These are phyloP conservation scores for Drosophila pseudotalamancana DNA, from an alignment of 2,888 invertebrate species.

Conservation along the genomic window DNA sequence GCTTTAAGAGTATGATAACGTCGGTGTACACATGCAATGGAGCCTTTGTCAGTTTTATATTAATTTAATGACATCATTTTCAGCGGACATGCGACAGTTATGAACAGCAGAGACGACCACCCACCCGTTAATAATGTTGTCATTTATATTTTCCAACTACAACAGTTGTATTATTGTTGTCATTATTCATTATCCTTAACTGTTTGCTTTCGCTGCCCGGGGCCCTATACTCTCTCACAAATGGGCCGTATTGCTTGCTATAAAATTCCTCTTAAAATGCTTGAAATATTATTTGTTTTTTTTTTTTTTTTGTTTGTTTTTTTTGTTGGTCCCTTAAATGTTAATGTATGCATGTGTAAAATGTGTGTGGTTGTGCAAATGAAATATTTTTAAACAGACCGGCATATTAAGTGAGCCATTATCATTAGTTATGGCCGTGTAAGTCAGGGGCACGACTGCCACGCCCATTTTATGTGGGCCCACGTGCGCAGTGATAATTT, in stretches of 20 bases:
- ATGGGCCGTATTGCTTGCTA: slow-evolving; percentile 16
- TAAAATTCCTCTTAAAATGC: slow-evolving; percentile 35
- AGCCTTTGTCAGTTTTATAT: slow-evolving; percentile 34
- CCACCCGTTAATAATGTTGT: slow-evolving; percentile 63
- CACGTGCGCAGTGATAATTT: slow-evolving; percentile 15
- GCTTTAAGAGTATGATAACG: slow-evolving; percentile 6
- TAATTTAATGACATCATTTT: slow-evolving; percentile 61
- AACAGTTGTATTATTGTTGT: slow-evolving; percentile 50
- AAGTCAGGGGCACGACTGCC: slow-evolving; percentile 25
- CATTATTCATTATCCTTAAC: slow-evolving; percentile 63
- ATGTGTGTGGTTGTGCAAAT: slow-evolving; percentile 43
- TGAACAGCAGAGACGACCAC: slow-evolving; percentile 22
- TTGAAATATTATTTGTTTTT: slow-evolving; percentile 34
- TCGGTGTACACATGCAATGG: slow-evolving; percentile 9
- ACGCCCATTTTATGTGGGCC: slow-evolving; percentile 2
- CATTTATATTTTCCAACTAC: slow-evolving; percentile 57
- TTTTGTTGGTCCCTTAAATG: slow-evolving; percentile 20
- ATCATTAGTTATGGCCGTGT: slow-evolving; percentile 59
- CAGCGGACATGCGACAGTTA: slow-evolving; percentile 48
- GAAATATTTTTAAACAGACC: slow-evolving; percentile 37
- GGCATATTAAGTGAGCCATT: slow-evolving; percentile 62
- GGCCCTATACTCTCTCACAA: slow-evolving; percentile 13
- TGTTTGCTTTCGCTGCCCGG: slow-evolving; percentile 23
- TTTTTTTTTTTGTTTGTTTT: slow-evolving; percentile 26
- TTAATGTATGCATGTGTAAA: slow-evolving; percentile 12